These are phyloP conservation scores for Atta texana DNA, from an alignment of 1,140 invertebrate species.

Conservation along the genomic window DNA sequence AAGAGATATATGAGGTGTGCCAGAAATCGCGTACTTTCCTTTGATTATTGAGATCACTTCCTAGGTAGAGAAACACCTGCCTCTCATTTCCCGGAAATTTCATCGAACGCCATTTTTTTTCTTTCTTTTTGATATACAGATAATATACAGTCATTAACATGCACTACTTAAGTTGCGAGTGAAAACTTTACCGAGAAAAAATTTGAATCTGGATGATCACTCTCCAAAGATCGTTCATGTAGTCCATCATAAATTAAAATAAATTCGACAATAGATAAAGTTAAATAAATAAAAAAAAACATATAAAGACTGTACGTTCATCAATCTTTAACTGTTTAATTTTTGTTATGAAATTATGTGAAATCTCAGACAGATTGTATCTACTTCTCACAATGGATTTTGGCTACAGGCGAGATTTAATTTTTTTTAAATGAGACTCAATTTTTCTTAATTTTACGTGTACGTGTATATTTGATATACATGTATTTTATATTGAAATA, in stretches of 20 bases:
- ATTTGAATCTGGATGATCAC: neutral
- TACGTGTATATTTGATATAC: neutral
- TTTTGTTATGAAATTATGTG: neutral
- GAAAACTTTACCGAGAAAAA: neutral
- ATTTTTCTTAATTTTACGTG: neutral
- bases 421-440: neutral
- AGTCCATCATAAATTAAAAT: neutral
- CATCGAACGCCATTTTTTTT: neutral
- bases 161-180: neutral
- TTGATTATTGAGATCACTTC: neutral
- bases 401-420: neutral
- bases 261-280: neutral
- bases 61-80: neutral
- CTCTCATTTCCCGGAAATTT: neutral
- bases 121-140: neutral
- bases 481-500: neutral
- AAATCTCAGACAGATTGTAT: no score
- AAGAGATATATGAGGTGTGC: constrained; percentile 8
- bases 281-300: no score
- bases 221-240: neutral
- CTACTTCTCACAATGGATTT: neutral
- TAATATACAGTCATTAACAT: neutral
- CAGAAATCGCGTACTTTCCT: neutral
- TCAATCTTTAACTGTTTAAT: no score
- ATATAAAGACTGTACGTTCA: neutral